Conservation (phyloP, 2,797 vertebrate species). For the Dendrocincla tyrannina region DNA sequence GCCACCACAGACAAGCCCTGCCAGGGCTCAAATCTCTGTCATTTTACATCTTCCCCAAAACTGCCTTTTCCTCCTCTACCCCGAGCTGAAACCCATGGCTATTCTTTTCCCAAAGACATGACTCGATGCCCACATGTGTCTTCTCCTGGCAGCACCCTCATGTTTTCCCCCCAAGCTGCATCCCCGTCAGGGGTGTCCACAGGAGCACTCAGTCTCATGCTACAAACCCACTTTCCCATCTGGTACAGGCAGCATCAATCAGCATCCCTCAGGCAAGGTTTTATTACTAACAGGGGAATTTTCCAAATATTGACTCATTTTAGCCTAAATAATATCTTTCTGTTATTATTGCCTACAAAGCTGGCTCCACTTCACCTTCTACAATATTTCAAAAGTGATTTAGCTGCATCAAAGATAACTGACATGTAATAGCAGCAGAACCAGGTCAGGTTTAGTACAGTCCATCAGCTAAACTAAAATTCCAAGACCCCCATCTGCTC, state of each 20-base stretch:
- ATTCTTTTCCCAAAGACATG: not conserved
- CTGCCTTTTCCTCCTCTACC: not conserved
- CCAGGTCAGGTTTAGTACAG: not conserved
- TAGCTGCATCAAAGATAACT: not conserved
- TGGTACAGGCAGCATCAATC: not conserved
- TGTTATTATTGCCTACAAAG: not conserved
- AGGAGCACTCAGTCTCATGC: not conserved
- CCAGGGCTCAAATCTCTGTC: not conserved
- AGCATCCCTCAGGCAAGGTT: slow-evolving; percentile 4
- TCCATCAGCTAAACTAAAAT: not conserved
- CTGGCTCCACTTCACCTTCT: not conserved
- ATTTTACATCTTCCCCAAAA: not conserved
- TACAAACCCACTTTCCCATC: not conserved
- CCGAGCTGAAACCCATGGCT: not conserved
- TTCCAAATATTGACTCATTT: slow-evolving; percentile 53
- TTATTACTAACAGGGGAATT: not conserved
- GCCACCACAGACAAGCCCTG: not conserved
- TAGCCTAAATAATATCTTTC: slow-evolving; percentile 5
- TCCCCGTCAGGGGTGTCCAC: not conserved
- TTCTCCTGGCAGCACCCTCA: not conserved
- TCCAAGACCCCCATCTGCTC: not conserved
- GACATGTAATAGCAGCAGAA: not conserved
- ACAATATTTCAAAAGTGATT: not conserved
- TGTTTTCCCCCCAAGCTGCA: not conserved
- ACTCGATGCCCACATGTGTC: fast-evolving